Percentiles rank a stretch among this genome's conserved stretches.
phyloP scores from a whole-genome alignment of 2,888 invertebrate species.

The Rotaria socialis region DNA sequence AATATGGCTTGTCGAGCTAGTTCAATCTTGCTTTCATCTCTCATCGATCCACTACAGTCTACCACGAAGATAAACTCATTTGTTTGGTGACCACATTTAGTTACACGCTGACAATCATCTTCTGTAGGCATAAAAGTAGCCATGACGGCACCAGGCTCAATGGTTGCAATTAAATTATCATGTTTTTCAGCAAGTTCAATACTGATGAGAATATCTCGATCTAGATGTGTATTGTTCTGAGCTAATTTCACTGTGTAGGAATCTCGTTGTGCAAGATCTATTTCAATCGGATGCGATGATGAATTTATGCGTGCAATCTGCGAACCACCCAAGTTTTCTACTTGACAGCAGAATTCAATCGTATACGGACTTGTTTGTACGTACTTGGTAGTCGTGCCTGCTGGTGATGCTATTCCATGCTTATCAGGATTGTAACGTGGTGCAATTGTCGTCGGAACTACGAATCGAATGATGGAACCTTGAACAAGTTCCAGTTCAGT shows the following conservation, averaged over 20 bases:
- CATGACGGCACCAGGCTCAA: too few relatives aligned
- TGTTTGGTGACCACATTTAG: background rate
- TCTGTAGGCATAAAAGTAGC: too few relatives aligned
- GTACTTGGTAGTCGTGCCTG: background rate
- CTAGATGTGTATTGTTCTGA: background rate
- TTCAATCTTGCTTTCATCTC: background rate
- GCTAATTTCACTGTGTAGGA: background rate
- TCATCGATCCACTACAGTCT: background rate
- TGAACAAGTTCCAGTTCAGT: background rate
- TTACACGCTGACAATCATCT: too few relatives aligned
- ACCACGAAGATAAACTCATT: background rate
- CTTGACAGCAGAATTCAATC: background rate
- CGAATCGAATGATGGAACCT: background rate
- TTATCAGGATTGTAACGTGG: background rate
- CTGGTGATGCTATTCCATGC: background rate
- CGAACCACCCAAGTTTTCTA: background rate
- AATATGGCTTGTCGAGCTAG: background rate
- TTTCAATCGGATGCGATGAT: background rate
- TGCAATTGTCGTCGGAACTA: conserved; percentile 2
- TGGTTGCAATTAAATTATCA: background rate
- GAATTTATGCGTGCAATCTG: background rate
- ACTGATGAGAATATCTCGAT: background rate
- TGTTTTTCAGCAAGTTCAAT: background rate
- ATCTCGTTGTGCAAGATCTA: background rate
- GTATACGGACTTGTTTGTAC: background rate